phyloP scores from a whole-genome alignment of 2,113 vertebrate genomes.

The Circaetus cinerascens region DNA sequence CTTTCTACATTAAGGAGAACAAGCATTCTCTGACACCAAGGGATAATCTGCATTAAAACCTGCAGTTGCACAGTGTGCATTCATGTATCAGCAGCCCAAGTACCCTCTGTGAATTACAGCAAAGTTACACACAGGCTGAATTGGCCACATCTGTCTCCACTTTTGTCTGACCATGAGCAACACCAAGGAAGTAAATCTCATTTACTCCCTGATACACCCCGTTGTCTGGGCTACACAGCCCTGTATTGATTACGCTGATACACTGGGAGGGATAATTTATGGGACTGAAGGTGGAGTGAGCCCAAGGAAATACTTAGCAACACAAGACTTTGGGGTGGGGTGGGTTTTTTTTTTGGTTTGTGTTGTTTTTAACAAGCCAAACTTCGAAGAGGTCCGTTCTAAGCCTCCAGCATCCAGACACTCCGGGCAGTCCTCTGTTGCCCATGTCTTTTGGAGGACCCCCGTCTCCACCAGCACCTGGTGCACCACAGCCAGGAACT shows the following conservation, averaged over 20 bases:
- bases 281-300: background rate
- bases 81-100: background rate
- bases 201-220: fast-evolving
- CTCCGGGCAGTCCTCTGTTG: background rate
- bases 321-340: background rate
- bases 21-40: background rate
- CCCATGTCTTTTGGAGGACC: fast-evolving
- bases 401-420: background rate
- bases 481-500: background rate
- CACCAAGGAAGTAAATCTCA: background rate
- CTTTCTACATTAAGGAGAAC: fast-evolving
- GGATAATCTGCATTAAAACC: background rate
- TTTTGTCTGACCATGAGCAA: background rate
- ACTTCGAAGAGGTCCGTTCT: background rate
- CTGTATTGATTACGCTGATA: background rate
- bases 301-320: background rate
- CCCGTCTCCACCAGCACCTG: background rate
- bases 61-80: background rate
- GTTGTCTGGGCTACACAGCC: background rate
- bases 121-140: background rate
- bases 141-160: background rate
- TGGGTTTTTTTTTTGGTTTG: background rate
- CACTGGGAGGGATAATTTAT: background rate
- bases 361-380: background rate
- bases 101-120: fast-evolving